phyloP scores from a whole-genome alignment of 2,113 vertebrate species.

The Dissostichus mawsoni region DNA sequence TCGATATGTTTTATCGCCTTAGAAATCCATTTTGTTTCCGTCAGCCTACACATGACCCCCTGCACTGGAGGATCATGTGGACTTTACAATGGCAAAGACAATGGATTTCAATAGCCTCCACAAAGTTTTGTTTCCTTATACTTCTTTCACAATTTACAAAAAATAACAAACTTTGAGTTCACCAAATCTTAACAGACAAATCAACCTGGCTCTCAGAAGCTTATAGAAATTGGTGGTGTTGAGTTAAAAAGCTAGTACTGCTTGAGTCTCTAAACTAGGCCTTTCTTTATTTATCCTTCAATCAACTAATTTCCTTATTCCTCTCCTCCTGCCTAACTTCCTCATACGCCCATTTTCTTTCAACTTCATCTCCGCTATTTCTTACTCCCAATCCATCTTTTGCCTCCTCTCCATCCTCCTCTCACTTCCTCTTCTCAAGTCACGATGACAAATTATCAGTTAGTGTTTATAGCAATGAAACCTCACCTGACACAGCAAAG shows the following conservation, averaged over 20 bases:
- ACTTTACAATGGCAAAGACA: conserved; percentile 55
- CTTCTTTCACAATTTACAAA: conserved; percentile 33
- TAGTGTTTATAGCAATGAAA: conserved; percentile 14
- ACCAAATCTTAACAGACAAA: conserved; percentile 16
- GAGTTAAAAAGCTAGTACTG: not conserved
- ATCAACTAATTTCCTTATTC: not conserved
- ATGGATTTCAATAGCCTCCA: conserved; percentile 42
- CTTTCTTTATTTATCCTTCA: conserved; percentile 9
- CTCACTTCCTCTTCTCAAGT: not conserved
- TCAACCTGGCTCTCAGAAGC: conserved; percentile 2
- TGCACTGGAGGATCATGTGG: conserved; percentile 57
- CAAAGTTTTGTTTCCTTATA: conserved; percentile 15
- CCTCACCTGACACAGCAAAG: conserved; percentile 56
- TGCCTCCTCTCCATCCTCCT: conserved; percentile 5
- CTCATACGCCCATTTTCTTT: not conserved
- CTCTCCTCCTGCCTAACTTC: not conserved
- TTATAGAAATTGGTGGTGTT: not conserved
- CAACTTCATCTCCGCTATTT: not conserved
- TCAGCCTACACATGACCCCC: conserved; percentile 59
- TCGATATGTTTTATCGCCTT: conserved; percentile 54
- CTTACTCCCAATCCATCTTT: not conserved
- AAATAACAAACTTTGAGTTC: conserved; percentile 6
- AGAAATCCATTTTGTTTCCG: conserved; percentile 57
- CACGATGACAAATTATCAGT: conserved; percentile 29
- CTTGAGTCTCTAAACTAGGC: conserved; percentile 11